Evolutionary conservation across 1,140 invertebrate species (phyloP), one percentile per base, ranked within the genome.

Genomic region (Sesamia nonagrioides): DNA sequence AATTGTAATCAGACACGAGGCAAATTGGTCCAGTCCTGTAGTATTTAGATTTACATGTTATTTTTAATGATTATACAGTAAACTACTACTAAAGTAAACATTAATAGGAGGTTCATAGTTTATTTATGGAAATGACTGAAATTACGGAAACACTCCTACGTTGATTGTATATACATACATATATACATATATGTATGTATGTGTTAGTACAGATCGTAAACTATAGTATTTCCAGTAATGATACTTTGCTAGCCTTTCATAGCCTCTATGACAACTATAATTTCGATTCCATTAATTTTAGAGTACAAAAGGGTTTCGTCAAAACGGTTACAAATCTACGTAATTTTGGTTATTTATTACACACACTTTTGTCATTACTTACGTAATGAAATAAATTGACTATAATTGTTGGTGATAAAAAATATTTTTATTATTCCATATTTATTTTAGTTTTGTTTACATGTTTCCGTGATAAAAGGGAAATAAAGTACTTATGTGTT

Each of bases 261-360:
- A 18, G 37, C 18, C n/a, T 42, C 61, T 21, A 42, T 66, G 61
- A 42, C 61, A 66, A 66, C 61, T 66, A 17, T 66, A 66, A 66
- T 66, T 66, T 66, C 17, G 18, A 18, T 66, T 66, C 61, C 61
- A 66, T 42, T 66, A 17, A 63, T 63, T 40, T 40, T 42, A 21
- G 17, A 4, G 21, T 18, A 66, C n/a, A 40, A 42, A 42, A 42
- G 61, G 61, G 61, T 66, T 66, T 17, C 37, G 61, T 21, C 17
- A 15, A 8, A 66, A 40, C 61, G 37, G 11, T 58, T 8, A 33
- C 54, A 58, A 58, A 58, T 56, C 18, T 21, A 6, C 11, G 60
- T 42, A 66, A 66, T 66, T 66, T 42, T 13, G 42, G n/a, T n/a
- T n/a, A n/a, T n/a, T 21, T 18, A 66, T 66, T 66, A 66, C 13